Base-by-base conservation (phyloP, 2,797 vertebrate species). In the Oophaga sylvatica region DNA sequence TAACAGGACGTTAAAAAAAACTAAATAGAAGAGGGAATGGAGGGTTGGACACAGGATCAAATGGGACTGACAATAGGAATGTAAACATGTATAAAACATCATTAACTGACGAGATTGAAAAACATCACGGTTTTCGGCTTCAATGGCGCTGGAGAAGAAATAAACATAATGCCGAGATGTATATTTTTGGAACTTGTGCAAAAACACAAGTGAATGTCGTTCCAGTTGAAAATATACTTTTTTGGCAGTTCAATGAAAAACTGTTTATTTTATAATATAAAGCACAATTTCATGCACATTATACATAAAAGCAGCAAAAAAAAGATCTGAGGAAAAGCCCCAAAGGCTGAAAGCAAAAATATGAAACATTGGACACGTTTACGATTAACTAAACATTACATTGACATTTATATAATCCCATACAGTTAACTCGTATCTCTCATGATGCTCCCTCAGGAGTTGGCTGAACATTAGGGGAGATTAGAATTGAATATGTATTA, bases 1-100 rank as follows among this genome's bases (percentile, higher is more conserved):
- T 91, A 94, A 92, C 92, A 70, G 11, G 62, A 56, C 35, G 92
- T 91, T 91, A 91, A 80, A 65, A 76, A 77, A 73, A 90, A 94
- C 26, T 95, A 94, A 93, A 94, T 77, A 92, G 92, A 67, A 83
- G 92, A 65, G 83, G 90, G 93, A 22, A 2, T 90, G 91, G 9
- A 90, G 91, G 91, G 68, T 26, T 3, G 92, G 92, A 92, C 86
- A 92, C 87, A 93, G 92, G 89, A 93, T 92, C 92, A 92, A 93
- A 93, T 91, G 91, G 91, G 91, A 91, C 90, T 93, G 91, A 91
- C 88, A 90, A 92, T 90, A 92, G 90, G 90, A 90, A 91, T 92
- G 91, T 91, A 93, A 92, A 87, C 86, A 90, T 90, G 87, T 80
- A 91, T 48, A 75, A 89, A 89, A 91, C 90, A 88, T 92, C 88